Base-by-base conservation (phyloP, 1,140 invertebrate species). In the Reticulitermes speratus region DNA sequence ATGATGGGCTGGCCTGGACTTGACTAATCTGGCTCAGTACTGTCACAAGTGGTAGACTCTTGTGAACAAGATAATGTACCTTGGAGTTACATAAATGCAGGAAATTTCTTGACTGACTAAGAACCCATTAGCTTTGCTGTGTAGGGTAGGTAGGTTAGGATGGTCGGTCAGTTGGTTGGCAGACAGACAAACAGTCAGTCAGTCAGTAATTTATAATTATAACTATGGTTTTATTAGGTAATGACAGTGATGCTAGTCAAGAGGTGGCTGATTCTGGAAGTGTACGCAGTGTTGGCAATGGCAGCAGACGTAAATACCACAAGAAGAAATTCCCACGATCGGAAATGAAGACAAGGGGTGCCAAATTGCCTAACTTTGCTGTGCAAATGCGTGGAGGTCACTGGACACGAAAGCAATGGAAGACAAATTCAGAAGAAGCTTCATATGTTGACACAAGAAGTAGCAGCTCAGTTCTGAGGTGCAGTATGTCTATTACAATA, bases 361-460 rank as follows among this genome's bases (percentile, higher is more conserved):
- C 93, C n/a, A 94, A 94, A 88, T 89, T 94, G 83, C 93, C 93
- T 5, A 94, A 93, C 91, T 92, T 93, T 90, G 91, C 92, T 83
- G 87, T 91, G 48, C 91, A 92, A 89, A 86, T 86, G 30, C 44
- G 44, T 32, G 85, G 81, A 19, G 44, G 85, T 44, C 85, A 86
- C 48, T 86, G 75, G 81, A 32, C 85, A 44, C 85, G 44, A 82
- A 92, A 92, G 87, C 90, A 92, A 88, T 89, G 91, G 6, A 91
- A 92, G 86, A 92, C 91, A 30, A 75, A 75, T 91, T 89, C 91
- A 87, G 92, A 91, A 85, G 92, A 92, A 87, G 91, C 92, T 84
- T 90, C 86, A 91, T 91, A 83, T 89, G 90, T 3, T 91, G 91
- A 86, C 89, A 88, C 23, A 88, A 87, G 2, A 91, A 90, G 88